Percentiles rank a stretch among this genome's conserved stretches.
Conservation (phyloP, 2,113 vertebrate genomes). For the Datnioides undecimradiatus region DNA sequence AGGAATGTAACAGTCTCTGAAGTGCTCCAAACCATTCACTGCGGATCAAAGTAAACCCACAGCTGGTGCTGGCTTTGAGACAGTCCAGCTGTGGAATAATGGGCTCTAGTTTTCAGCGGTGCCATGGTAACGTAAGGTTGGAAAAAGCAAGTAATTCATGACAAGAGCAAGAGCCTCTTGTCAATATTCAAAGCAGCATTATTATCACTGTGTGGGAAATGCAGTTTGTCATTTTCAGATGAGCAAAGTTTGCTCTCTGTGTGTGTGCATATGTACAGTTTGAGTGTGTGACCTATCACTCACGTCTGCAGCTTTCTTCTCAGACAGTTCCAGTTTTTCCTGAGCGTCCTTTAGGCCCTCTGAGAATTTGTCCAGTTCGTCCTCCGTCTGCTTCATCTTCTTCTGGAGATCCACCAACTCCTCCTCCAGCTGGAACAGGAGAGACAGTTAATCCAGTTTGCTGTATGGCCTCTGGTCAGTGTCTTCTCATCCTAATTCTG, state of each 20-base stretch:
- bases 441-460: conserved; percentile 19
- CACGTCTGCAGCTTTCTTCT: conserved; percentile 93
- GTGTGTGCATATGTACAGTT: not conserved
- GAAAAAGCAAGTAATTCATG: conserved; percentile 24
- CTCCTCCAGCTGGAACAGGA: conserved; percentile 87
- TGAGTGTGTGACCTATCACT: conserved; percentile 62
- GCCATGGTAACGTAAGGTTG: conserved; percentile 13
- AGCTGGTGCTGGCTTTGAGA: conserved; percentile 67
- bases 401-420: conserved; percentile 92
- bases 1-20: conserved; percentile 73
- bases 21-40: conserved; percentile 46
- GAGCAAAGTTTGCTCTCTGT: not conserved
- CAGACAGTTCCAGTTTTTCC: conserved; percentile 92
- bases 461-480: not conserved
- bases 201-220: not conserved
- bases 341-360: conserved; percentile 92
- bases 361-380: conserved; percentile 89
- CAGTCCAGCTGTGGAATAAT: conserved; percentile 62
- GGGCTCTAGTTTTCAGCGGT: conserved; percentile 25
- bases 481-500: not conserved
- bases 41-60: conserved; percentile 74
- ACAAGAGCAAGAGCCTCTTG: conserved; percentile 17
- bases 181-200: conserved; percentile 9
- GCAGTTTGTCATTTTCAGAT: not conserved
- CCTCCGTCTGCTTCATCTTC: conserved; percentile 90